Evolutionary conservation across 64 coral and sea anemone genomes (phyloP).

Genomic region (Dendrophyllia cribrosa): DNA sequence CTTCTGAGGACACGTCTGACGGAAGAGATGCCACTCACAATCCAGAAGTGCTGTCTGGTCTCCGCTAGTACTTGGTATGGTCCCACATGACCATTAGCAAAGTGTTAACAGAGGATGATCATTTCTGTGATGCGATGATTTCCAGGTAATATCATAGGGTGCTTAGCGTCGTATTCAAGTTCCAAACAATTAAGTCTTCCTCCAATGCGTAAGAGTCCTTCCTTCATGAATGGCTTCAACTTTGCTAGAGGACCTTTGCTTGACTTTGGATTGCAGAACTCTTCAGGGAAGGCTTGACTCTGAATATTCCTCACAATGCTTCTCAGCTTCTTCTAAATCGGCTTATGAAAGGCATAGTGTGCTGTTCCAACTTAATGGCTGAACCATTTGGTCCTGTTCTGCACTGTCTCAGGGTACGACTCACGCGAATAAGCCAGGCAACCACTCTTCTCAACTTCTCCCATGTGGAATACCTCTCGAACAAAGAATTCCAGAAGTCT

Average conservation of each 20-base stretch:
- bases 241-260: neutral
- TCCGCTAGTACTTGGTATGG: too few relatives aligned
- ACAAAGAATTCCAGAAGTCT: constrained; percentile 50
- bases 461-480: neutral
- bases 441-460: constrained; percentile 31
- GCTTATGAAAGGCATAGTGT: neutral
- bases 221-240: constrained; percentile 5
- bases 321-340: constrained; percentile 17
- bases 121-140: too few relatives aligned
- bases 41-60: too few relatives aligned
- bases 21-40: too few relatives aligned
- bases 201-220: constrained; percentile 26
- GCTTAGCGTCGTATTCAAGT: too few relatives aligned
- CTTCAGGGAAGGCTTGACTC: neutral
- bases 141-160: too few relatives aligned
- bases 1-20: too few relatives aligned
- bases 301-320: constrained; percentile 9
- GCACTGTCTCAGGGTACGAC: neutral
- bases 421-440: constrained; percentile 9
- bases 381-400: neutral
- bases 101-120: too few relatives aligned
- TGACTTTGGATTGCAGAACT: neutral
- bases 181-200: constrained; percentile 23
- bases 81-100: too few relatives aligned
- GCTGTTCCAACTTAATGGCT: neutral